A percentile compares a stretch with the other conserved stretches of the same genome.
Evolutionary conservation across 2,888 invertebrate species (phyloP).

Genomic region (Nomada goodeniana): DNA sequence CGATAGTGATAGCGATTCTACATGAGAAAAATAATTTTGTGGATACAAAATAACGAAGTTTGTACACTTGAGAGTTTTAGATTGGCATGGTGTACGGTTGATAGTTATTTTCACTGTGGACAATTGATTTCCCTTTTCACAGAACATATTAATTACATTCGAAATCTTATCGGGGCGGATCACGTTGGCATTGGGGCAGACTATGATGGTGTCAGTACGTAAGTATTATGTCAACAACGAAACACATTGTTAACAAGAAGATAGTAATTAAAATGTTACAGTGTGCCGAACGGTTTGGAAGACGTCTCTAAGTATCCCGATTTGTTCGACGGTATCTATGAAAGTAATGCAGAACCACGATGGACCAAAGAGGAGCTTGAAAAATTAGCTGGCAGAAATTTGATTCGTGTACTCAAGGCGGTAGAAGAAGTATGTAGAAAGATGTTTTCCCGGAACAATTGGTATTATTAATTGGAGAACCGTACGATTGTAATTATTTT

Average conservation of each 20-base stretch:
- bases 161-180: slow-evolving; percentile 84
- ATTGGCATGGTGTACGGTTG: too few relatives aligned
- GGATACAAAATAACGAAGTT: too few relatives aligned
- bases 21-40: too few relatives aligned
- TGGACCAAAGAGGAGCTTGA: slow-evolving; percentile 85
- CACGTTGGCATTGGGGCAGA: slow-evolving; percentile 86
- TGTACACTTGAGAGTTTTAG: too few relatives aligned
- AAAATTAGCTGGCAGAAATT: slow-evolving; percentile 85
- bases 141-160: slow-evolving; percentile 86
- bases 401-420: slow-evolving; percentile 84
- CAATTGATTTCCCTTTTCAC: slow-evolving; percentile 47
- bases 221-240: slow-evolving; percentile 57
- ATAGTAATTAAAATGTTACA: slow-evolving; percentile 62
- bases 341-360: slow-evolving; percentile 67
- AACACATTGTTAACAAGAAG: background rate
- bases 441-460: background rate
- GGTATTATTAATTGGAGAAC: background rate
- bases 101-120: background rate
- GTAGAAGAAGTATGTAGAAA: slow-evolving; percentile 77
- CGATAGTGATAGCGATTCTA: too few relatives aligned
- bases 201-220: slow-evolving; percentile 85
- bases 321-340: slow-evolving; percentile 84
- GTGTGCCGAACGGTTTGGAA: slow-evolving; percentile 84
- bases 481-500: background rate
- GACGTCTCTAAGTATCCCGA: slow-evolving; percentile 85